These are phyloP conservation scores for Endotricha flammealis DNA, from an alignment of 2,888 invertebrate species.

Conservation along the genomic window DNA sequence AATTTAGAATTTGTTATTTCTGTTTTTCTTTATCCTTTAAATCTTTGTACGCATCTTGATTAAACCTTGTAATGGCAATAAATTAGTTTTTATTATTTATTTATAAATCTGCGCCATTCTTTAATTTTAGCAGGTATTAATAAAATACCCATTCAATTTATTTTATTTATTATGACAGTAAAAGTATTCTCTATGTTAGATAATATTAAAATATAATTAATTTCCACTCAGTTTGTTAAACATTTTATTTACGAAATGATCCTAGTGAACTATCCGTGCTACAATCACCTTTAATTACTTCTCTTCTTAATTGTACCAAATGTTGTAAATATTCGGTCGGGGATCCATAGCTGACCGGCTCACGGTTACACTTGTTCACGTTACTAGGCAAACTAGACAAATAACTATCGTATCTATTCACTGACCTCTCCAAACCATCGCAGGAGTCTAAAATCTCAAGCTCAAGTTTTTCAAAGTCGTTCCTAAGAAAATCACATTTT, in stretches of 20 bases:
- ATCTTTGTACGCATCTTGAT: too few relatives aligned
- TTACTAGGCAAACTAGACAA: constrained; percentile 30
- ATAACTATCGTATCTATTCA: constrained; percentile 50
- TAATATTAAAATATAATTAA: too few relatives aligned
- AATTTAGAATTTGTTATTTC: too few relatives aligned
- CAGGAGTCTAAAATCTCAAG: constrained; percentile 51
- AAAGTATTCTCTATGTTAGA: too few relatives aligned
- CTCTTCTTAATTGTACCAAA: constrained; percentile 74
- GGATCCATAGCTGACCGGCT: constrained; percentile 22
- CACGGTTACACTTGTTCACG: background rate
- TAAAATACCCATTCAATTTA: too few relatives aligned
- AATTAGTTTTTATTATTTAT: too few relatives aligned
- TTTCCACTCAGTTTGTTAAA: too few relatives aligned
- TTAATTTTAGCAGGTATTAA: too few relatives aligned
- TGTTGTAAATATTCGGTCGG: constrained; percentile 79
- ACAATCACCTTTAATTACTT: constrained; percentile 72
- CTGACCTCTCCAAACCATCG: constrained; percentile 44
- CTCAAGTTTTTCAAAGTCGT: constrained; percentile 38
- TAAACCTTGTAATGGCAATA: too few relatives aligned
- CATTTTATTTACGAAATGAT: constrained; percentile 20
- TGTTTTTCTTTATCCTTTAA: too few relatives aligned
- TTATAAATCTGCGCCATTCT: too few relatives aligned
- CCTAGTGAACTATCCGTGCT: constrained; percentile 43
- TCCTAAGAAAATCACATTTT: constrained; percentile 19
- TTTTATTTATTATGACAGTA: too few relatives aligned